Percentiles rank a stretch among this genome's conserved stretches.
Evolutionary conservation across 35 echinoderm and acorn worm genomes (phyloP).

Genomic region (Diadema setosum): DNA sequence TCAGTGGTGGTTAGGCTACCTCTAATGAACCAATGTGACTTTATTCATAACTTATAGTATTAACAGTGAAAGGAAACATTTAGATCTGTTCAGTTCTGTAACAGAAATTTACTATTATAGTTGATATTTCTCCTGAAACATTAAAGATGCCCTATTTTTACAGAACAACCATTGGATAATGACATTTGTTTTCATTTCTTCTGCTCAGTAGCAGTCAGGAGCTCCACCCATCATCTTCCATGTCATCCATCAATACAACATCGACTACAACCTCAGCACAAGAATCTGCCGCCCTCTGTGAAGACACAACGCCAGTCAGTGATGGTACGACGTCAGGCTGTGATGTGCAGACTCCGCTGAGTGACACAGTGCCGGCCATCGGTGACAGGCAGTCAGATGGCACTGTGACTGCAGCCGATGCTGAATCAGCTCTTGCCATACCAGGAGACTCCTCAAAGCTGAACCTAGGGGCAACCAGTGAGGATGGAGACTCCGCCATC

Average conservation of each 20-base stretch:
- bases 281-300: not conserved
- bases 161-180: not conserved
- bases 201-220: not conserved
- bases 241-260: not conserved
- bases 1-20: too few relatives aligned
- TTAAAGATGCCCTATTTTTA: not conserved
- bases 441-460: not conserved
- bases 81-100: too few relatives aligned
- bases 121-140: too few relatives aligned
- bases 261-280: not conserved
- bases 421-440: not conserved
- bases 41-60: too few relatives aligned
- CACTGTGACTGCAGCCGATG: not conserved
- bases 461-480: not conserved
- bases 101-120: too few relatives aligned
- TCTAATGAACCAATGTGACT: too few relatives aligned
- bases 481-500: not conserved
- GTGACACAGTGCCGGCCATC: not conserved
- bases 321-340: not conserved
- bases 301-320: not conserved
- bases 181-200: not conserved
- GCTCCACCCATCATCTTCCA: not conserved
- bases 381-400: not conserved
- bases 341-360: not conserved
- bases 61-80: too few relatives aligned